Evolutionary conservation across 2,888 invertebrate genomes (phyloP).

Genomic region (Ormia ochracea): DNA sequence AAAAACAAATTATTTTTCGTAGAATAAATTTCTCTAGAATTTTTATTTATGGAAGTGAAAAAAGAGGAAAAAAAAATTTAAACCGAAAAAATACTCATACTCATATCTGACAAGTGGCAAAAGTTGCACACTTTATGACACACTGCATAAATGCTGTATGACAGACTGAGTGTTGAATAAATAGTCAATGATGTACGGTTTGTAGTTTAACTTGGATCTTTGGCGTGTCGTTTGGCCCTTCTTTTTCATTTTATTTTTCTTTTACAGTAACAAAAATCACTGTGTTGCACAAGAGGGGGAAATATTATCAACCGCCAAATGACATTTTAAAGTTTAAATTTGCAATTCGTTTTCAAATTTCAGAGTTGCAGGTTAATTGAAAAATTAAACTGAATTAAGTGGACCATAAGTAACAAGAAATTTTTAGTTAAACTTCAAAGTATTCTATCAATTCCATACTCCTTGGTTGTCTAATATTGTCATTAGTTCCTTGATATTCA

Average conservation of each 20-base stretch:
- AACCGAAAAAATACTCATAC: constrained; percentile 23
- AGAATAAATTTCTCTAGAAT: neutral
- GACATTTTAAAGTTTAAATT: no score
- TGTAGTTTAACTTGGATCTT: constrained; percentile 2
- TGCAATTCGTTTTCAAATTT: no score
- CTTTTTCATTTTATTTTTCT: neutral
- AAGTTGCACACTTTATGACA: constrained; percentile 20
- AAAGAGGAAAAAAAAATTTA: constrained; percentile 11
- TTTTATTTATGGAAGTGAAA: constrained; percentile 8
- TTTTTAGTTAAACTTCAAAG: no score
- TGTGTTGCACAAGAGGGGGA: neutral
- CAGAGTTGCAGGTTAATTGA: no score
- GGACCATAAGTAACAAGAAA: no score
- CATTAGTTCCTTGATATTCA: no score
- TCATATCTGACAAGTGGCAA: constrained; percentile 42
- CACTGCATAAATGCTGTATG: constrained; percentile 34
- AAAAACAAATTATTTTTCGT: neutral
- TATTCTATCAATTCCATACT: no score
- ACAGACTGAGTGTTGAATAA: constrained; percentile 21
- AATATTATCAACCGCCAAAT: no score
- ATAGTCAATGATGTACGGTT: constrained; percentile 3
- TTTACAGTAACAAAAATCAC: neutral
- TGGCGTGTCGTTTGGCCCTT: constrained; percentile 37
- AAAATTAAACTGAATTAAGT: no score
- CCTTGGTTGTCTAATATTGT: no score